These are phyloP conservation scores for Aphelocoma coerulescens DNA, from an alignment of 2,113 vertebrate species.

Conservation along the genomic window DNA sequence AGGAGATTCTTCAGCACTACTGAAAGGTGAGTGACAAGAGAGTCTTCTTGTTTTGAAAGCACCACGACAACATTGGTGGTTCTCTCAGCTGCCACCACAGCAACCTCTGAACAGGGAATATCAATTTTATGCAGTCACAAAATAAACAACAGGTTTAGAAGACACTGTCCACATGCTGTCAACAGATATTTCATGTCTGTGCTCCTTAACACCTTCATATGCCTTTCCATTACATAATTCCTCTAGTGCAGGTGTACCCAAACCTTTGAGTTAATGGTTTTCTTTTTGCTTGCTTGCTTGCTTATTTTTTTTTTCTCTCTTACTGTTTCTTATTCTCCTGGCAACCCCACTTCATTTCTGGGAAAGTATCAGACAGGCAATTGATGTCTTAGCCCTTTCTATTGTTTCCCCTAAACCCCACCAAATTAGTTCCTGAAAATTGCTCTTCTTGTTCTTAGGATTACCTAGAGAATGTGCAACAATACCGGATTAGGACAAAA, in stretches of 20 bases:
- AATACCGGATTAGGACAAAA: not conserved
- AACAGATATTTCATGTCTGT: not conserved
- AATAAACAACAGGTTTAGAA: not conserved
- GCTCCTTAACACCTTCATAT: not conserved
- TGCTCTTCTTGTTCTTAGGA: not conserved
- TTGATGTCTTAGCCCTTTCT: not conserved
- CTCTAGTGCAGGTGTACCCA: not conserved
- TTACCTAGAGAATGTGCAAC: not conserved
- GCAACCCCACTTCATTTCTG: not conserved
- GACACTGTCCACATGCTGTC: not conserved
- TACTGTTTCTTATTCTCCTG: not conserved
- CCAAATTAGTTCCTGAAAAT: not conserved
- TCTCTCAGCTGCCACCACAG: not conserved
- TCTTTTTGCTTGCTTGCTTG: accelerated
- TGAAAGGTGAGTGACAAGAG: not conserved
- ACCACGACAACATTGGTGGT: not conserved
- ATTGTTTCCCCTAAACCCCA: not conserved
- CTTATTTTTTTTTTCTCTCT: too few relatives aligned
- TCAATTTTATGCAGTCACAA: not conserved
- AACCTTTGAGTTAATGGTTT: accelerated
- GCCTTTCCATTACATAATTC: not conserved
- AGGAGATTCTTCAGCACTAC: not conserved
- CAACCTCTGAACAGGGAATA: not conserved
- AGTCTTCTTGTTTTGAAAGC: not conserved
- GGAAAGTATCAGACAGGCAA: not conserved